Evolutionary conservation across 92 coral and sea anemone species (phyloP).

Genomic region (Chrysogorgia sp.): DNA sequence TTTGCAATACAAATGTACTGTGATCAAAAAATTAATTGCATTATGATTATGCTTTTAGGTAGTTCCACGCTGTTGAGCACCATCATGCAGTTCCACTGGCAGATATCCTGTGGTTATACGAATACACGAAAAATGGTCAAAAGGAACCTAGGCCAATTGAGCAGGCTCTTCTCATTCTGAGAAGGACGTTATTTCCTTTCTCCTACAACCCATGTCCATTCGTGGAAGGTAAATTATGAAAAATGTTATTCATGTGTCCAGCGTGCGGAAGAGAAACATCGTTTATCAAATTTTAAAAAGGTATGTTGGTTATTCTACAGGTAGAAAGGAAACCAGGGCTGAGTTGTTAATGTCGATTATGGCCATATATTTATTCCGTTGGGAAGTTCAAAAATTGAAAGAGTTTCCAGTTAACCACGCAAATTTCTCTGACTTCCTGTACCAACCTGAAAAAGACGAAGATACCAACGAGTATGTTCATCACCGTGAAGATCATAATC

Average conservation of each 20-base stretch:
- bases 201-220: constrained; percentile 53
- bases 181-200: constrained; percentile 57
- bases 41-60: constrained; percentile 45
- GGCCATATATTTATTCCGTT: constrained; percentile 65
- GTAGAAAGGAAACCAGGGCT: no score
- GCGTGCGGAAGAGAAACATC: not conserved
- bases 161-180: not conserved
- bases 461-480: constrained; percentile 39
- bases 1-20: no score
- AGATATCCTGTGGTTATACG: constrained; percentile 48
- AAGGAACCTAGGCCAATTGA: not conserved
- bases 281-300: no score
- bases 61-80: constrained; percentile 24
- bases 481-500: no score
- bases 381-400: constrained; percentile 44
- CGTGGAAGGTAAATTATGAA: constrained; percentile 39
- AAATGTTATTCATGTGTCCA: not conserved
- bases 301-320: no score
- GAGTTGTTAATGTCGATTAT: constrained; percentile 56
- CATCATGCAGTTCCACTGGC: constrained; percentile 61
- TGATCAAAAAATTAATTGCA: not conserved
- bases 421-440: constrained; percentile 52
- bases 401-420: constrained; percentile 50
- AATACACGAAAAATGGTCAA: constrained; percentile 19
- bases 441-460: constrained; percentile 68